Conservation (phyloP, 2,113 vertebrate genomes). For the Okapia johnstoni region DNA sequence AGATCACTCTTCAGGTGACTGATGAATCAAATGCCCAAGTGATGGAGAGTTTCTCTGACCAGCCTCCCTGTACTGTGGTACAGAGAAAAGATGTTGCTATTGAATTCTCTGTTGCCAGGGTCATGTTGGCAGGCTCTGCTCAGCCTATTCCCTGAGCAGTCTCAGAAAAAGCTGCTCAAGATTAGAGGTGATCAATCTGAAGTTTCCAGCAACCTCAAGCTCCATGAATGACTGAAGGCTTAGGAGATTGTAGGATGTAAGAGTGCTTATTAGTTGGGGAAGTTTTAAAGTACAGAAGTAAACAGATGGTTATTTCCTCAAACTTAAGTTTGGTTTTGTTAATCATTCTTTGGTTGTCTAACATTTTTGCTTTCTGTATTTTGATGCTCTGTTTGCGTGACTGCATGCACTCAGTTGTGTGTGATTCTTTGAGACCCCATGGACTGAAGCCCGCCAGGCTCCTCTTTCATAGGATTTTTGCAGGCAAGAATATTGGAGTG, state of each 20-base stretch:
- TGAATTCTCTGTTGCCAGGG: neutral
- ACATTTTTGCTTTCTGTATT: neutral
- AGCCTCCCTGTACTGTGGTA: too few species aligned
- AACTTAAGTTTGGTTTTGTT: neutral
- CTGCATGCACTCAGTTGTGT: neutral
- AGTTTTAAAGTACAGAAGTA: neutral
- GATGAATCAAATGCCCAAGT: neutral
- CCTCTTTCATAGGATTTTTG: neutral
- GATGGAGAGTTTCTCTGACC: neutral
- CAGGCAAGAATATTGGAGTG: neutral
- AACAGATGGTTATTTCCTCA: neutral
- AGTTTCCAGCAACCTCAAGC: neutral
- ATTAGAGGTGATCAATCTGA: neutral
- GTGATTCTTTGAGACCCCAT: neutral
- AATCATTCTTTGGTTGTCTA: neutral
- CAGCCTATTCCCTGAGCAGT: neutral
- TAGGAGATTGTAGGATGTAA: neutral
- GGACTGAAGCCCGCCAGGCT: neutral
- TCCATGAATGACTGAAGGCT: neutral
- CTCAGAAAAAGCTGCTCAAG: neutral
- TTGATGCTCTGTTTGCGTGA: neutral
- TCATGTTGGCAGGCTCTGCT: neutral
- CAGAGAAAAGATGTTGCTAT: neutral
- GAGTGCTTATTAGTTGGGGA: neutral
- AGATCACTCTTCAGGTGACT: neutral